A percentile compares a stretch with the other conserved stretches of the same genome.
Evolutionary conservation across 2,113 vertebrate species (phyloP).

Genomic region (Crotalus helleri): DNA sequence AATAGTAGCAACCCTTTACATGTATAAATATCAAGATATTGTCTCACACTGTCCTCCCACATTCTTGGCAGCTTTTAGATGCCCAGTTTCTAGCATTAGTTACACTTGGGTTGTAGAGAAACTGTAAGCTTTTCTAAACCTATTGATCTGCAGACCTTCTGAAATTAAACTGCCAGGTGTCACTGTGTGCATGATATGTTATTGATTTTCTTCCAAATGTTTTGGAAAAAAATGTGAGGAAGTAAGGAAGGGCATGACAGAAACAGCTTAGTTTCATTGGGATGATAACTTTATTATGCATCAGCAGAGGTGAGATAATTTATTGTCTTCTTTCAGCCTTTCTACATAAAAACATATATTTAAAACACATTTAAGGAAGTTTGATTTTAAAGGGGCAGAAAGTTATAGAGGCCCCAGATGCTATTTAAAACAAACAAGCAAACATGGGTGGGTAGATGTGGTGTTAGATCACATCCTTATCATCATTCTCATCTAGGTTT

Average conservation of each 20-base stretch:
- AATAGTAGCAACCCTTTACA: neutral
- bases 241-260: slow-evolving; percentile 38
- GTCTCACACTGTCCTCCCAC: neutral
- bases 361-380: neutral
- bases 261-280: slow-evolving; percentile 50
- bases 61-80: neutral
- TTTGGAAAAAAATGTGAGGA: slow-evolving; percentile 37
- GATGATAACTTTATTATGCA: slow-evolving; percentile 44
- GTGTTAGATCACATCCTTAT: neutral
- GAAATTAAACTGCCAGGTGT: slow-evolving; percentile 85
- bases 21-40: neutral
- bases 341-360: slow-evolving; percentile 6
- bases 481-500: neutral
- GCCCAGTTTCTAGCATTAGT: slow-evolving; percentile 22
- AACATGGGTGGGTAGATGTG: neutral
- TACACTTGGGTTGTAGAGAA: slow-evolving; percentile 36
- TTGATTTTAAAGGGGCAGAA: neutral
- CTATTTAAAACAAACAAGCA: neutral
- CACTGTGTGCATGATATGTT: slow-evolving; percentile 76
- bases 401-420: neutral
- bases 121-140: slow-evolving; percentile 48
- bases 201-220: slow-evolving; percentile 72
- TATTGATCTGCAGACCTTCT: slow-evolving; percentile 60
- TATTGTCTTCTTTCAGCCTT: slow-evolving; percentile 1
- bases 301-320: slow-evolving; percentile 31